Evolutionary conservation across 2,113 vertebrate genomes (phyloP), one percentile per base, ranked within the genome.

Genomic region (Pelecanus crispus): DNA sequence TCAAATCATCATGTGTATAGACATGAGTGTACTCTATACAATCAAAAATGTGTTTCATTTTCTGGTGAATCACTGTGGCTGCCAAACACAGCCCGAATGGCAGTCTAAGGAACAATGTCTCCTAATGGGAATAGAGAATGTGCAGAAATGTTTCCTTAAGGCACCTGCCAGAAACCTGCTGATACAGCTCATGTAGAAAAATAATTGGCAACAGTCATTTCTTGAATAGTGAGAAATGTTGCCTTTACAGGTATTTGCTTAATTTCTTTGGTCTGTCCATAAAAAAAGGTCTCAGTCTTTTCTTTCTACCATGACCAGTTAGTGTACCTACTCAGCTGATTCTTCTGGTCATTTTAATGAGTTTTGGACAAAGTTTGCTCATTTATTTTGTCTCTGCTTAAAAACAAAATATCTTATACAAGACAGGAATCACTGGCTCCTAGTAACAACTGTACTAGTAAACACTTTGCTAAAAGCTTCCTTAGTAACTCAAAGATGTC

Each of bases 1-100:
- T 92, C 29, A 95, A 85, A 74, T 91, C 29, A 50, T 78, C 63
- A 8, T 94, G 65, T 86, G 24, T 63, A 31, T 74, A 82, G 73
- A 81, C 38, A 66, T 22, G 7, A 81, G 19, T 40, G 31, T 56
- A 68, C 56, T 65, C 56, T 44, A 34, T 59, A 40, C 52, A 91
- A 85, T 85, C 52, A 95, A 92, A 95, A 96, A 95, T 45, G 95
- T 97, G 95, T 97, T 97, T 96, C 95, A 95, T 97, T 97, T 97
- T 97, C 93, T 79, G 44, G n/a, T 47, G 89, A 84, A 75, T 75
- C 72, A 25, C 68, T 73, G 42, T 44, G 38, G 29, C 72, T 95
- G 93, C 83, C 93, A 95, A 95, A 75, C 47, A 70, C 38, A 92
- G 79, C 42, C 52, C 81, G 78, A 95, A 85, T 20, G 34, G 40